phyloP scores from a whole-genome alignment of 2,888 invertebrate species.

The Acrocyrtus sp. region DNA sequence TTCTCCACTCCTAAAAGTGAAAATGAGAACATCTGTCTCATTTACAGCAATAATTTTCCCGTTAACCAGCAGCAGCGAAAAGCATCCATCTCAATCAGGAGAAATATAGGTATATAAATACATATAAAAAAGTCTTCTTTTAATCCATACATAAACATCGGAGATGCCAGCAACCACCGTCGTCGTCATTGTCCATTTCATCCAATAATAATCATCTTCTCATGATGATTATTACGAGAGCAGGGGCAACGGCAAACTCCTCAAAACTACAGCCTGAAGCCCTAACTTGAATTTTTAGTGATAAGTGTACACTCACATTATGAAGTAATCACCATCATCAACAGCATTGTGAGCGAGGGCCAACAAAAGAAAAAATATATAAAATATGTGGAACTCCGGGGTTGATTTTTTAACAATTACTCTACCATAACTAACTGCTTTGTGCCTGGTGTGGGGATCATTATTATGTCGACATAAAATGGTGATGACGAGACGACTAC shows the following conservation, averaged over 20 bases:
- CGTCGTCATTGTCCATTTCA: conserved; percentile 26
- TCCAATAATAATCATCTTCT: conserved; percentile 36
- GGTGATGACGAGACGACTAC: too few species aligned
- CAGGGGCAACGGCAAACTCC: too few species aligned
- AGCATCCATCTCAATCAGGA: not conserved
- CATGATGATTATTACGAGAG: conserved; percentile 7
- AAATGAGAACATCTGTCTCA: conserved; percentile 46
- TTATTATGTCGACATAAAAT: too few species aligned
- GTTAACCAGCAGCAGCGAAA: conserved; percentile 17
- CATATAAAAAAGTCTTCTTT: too few species aligned
- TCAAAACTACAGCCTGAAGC: too few species aligned
- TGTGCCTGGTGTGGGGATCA: conserved; percentile 9
- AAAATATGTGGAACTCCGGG: conserved; percentile 44
- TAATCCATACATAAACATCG: conserved; percentile 13
- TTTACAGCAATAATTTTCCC: conserved; percentile 21
- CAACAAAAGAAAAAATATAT: conserved; percentile 32
- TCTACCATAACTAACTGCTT: conserved; percentile 25
- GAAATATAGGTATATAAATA: too few species aligned
- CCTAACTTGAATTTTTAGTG: too few species aligned
- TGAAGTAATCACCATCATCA: not conserved
- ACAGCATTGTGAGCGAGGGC: not conserved
- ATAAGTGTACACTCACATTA: not conserved
- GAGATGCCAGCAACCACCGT: conserved; percentile 20
- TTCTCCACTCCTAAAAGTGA: conserved; percentile 3
- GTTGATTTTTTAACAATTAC: conserved; percentile 50